These are phyloP conservation scores for Napeogenes inachia DNA, from an alignment of 2,888 invertebrate genomes.

Conservation along the genomic window DNA sequence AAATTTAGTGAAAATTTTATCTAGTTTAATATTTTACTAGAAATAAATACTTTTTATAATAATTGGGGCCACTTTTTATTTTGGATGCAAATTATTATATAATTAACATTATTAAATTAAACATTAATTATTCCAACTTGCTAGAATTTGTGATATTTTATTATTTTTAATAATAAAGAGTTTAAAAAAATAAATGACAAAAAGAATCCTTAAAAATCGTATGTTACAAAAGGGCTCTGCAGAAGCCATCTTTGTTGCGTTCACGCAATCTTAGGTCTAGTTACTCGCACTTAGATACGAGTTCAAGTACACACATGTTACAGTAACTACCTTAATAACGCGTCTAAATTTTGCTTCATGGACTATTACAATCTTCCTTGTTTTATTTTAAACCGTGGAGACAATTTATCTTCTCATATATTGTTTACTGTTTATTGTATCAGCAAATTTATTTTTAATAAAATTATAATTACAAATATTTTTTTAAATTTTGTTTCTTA, in stretches of 20 bases:
- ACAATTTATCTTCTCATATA: background rate
- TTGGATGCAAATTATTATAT: too few species aligned
- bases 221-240: slow-evolving; percentile 16
- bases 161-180: background rate
- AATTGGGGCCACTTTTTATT: too few species aligned
- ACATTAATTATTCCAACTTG: too few species aligned
- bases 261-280: slow-evolving; percentile 44
- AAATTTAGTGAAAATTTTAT: too few species aligned
- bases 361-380: slow-evolving; percentile 8
- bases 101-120: too few species aligned
- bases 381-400: slow-evolving; percentile 11
- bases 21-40: too few species aligned
- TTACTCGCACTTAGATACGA: slow-evolving; percentile 34
- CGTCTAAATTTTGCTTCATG: slow-evolving; percentile 19
- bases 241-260: slow-evolving; percentile 51
- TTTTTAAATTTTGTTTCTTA: too few species aligned
- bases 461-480: too few species aligned
- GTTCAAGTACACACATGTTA: slow-evolving; percentile 27
- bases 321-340: slow-evolving; percentile 31
- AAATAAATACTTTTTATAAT: too few species aligned
- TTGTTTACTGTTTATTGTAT: background rate
- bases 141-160: background rate
- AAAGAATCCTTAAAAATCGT: slow-evolving; percentile 9
- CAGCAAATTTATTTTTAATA: too few species aligned
- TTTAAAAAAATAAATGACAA: background rate